These are phyloP conservation scores for Alaudala cheleensis DNA, from an alignment of 2,113 vertebrate genomes.

Conservation along the genomic window DNA sequence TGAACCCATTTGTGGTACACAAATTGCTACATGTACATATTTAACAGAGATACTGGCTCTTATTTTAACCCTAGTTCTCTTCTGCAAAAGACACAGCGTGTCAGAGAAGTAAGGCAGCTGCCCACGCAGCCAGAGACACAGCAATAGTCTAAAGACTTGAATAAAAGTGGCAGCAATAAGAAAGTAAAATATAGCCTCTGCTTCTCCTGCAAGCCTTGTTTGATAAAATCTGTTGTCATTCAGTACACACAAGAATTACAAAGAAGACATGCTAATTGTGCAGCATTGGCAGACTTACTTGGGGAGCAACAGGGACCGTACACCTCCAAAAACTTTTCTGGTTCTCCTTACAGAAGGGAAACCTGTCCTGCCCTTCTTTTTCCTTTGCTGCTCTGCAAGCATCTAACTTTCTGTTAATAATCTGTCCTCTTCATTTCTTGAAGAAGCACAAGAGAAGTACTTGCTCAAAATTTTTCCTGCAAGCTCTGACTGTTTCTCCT, in stretches of 20 bases:
- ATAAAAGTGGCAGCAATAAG: constrained; percentile 5
- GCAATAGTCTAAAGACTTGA: not conserved
- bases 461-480: not conserved
- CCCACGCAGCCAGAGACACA: not conserved
- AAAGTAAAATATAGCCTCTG: not conserved
- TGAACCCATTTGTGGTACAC: not conserved
- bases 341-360: not conserved
- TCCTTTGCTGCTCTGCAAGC: not conserved
- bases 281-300: not conserved
- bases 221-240: not conserved
- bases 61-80: not conserved
- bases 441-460: not conserved
- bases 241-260: not conserved
- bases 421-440: not conserved
- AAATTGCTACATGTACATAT: not conserved
- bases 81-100: not conserved
- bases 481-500: not conserved
- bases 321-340: not conserved
- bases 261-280: not conserved
- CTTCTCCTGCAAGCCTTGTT: not conserved
- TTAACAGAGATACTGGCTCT: not conserved
- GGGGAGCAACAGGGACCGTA: not conserved
- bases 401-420: not conserved
- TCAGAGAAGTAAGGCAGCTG: not conserved
- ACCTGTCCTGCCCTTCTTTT: not conserved